Evolutionary conservation across 2,888 invertebrate genomes (phyloP).

Genomic region (Lepidocyrtinus sp.): DNA sequence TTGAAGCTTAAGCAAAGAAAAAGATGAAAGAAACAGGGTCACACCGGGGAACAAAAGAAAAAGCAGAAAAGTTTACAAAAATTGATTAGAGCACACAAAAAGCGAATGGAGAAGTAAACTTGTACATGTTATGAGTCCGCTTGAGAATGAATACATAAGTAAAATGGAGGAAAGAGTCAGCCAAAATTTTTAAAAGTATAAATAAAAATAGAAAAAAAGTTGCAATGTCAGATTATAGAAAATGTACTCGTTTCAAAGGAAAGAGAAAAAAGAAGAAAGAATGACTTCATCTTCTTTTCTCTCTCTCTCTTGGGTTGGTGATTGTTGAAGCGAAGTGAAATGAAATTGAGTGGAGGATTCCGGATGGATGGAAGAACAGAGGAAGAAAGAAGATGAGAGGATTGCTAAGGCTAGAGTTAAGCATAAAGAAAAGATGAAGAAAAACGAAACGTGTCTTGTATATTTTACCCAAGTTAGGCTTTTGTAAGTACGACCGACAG

Average conservation of each 20-base stretch:
- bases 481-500: neutral
- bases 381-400: slow-evolving; percentile 5
- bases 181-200: slow-evolving; percentile 10
- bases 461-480: neutral
- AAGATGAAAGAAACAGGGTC: slow-evolving; percentile 19
- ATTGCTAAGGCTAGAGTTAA: neutral
- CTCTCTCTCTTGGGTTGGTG: slow-evolving; percentile 24
- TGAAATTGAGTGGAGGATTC: slow-evolving; percentile 48
- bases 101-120: neutral
- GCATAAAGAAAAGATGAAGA: slow-evolving; percentile 4
- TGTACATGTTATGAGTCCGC: neutral
- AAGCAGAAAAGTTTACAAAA: slow-evolving; percentile 13
- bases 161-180: slow-evolving; percentile 4
- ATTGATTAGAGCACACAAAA: slow-evolving; percentile 13
- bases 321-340: slow-evolving; percentile 42
- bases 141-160: neutral
- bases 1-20: neutral
- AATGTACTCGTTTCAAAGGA: slow-evolving; percentile 9
- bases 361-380: slow-evolving; percentile 35
- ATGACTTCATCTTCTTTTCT: slow-evolving; percentile 14
- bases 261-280: neutral
- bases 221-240: slow-evolving; percentile 20
- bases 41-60: slow-evolving; percentile 12
- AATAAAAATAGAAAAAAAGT: slow-evolving; percentile 18
- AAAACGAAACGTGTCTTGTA: slow-evolving; percentile 13